Base-by-base conservation (phyloP, 2,797 vertebrate genomes). In the Hypotaenidia philippensis region DNA sequence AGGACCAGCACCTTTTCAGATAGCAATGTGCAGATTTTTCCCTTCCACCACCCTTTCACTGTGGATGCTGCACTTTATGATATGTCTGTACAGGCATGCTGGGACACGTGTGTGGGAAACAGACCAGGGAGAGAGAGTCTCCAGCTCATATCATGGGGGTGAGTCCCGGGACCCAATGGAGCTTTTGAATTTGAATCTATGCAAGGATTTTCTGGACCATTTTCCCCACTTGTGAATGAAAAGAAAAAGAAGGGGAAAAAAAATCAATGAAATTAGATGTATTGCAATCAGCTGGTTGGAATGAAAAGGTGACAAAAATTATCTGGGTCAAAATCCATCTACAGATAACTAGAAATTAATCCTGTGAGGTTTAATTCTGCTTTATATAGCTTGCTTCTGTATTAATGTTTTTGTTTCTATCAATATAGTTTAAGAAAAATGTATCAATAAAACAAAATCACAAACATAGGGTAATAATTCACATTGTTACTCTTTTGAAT, bases 51-150 rank as follows among this genome's bases (percentile, higher is more conserved):
- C 31, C n/a, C 23, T 53, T 94, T 44, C 53, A 55, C 53, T 45
- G 31, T 21, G 19, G 49, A 36, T 66, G 23, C 26, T 84, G 87
- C 15, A 27, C 38, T 44, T 14, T 53, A 40, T 52, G 15, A 4
- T 13, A 13, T 63, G 45, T 93, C 72, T 53, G 65, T 25, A 12
- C 9, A 36, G 56, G 40, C 6, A 1, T 63, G 17, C 6, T 29
- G 50, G 59, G 19, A 87, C 41, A 70, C 11, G 57, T 8, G 16
- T 77, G 80, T 15, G 96, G 87, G 66, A 97, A 96, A 71, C 87
- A 95, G 7, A 97, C 47, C 49, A 93, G 91, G 61, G 94, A 97
- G 36, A 98, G 76, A 18, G 71, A 96, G 59, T 92, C 94, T 97
- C 87, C 90, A 95, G n/a, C 77, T 88, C 60, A 83, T 70, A 32